phyloP scores from a whole-genome alignment of 2,888 invertebrate species.

The Gymnoscelis rufifasciata region DNA sequence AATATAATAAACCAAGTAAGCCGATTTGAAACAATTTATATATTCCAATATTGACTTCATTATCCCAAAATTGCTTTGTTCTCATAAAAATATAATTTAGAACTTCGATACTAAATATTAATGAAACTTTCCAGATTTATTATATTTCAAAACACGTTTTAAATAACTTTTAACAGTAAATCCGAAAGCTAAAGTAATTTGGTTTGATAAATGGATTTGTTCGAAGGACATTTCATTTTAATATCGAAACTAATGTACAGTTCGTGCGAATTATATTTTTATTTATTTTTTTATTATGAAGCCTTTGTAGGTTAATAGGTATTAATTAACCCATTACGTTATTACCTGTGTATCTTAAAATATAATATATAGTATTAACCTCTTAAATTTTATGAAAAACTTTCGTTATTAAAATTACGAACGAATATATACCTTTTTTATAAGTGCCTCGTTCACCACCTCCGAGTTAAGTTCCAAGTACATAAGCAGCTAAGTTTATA shows the following conservation, averaged over 20 bases:
- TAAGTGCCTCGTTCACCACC: too few species aligned
- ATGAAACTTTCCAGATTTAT: slow-evolving; percentile 24
- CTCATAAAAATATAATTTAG: slow-evolving; percentile 18
- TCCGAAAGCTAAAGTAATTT: slow-evolving; percentile 17
- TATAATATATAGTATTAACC: too few species aligned
- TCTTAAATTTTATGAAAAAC: too few species aligned
- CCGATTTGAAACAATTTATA: background rate
- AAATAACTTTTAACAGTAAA: slow-evolving; percentile 18
- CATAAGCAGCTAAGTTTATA: too few species aligned
- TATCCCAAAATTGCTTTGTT: slow-evolving; percentile 1
- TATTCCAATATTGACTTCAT: background rate
- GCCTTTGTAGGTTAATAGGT: too few species aligned
- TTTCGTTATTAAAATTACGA: too few species aligned
- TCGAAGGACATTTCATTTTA: slow-evolving; percentile 10
- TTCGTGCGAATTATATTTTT: background rate
- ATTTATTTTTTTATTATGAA: too few species aligned
- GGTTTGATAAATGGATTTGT: slow-evolving; percentile 18
- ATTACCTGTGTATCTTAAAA: too few species aligned
- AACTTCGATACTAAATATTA: slow-evolving; percentile 15
- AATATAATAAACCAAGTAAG: background rate
- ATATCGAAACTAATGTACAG: slow-evolving; percentile 11
- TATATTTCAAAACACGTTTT: slow-evolving; percentile 16
- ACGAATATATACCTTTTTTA: too few species aligned
- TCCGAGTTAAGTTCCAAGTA: too few species aligned
- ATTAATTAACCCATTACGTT: too few species aligned